Evolutionary conservation across 2,797 vertebrate species (phyloP), one percentile per base, ranked within the genome.

Genomic region (Sebastes hubbsi): DNA sequence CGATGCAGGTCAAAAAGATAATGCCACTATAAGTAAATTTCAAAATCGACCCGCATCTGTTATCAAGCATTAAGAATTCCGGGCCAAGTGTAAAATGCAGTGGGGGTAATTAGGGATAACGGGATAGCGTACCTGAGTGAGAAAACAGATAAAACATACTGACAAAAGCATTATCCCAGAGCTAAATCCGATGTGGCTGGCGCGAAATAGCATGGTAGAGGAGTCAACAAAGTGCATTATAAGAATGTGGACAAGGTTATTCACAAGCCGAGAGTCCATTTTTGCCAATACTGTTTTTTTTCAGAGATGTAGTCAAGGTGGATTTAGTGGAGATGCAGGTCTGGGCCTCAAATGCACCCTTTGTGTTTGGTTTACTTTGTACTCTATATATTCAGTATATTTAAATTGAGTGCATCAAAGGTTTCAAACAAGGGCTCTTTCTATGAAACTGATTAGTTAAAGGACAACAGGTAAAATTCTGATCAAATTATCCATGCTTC

Each of bases 61-160:
- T 92, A 92, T 94, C 92, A 85, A 78, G 86, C 90, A 88, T 92
- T 91, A 89, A 83, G 87, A 86, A 95, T 94, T 95, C 91, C 71
- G 84, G 87, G 86, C 92, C 90, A 80, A 92, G 83, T 90, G 87
- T 81, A 85, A 92, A 93, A 93, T 89, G 88, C 81, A 86, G 89
- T 80, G 72, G 83, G 77, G 89, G 88, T 93, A 93, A 94, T 94
- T 94, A 94, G 80, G 94, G 88, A 91, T 92, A 94, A 93, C 92
- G 55, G 86, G 85, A 82, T 52, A 77, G 89, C 59, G 22, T 82
- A 91, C 88, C 91, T 92, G 93, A 93, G 87, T 91, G 92, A 93
- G 85, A 87, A 91, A 85, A 91, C 85, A 93, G 93, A 95, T 94
- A 95, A 94, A 95, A 88, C 87, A 87, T 81, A 88, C 83, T 92